These are phyloP conservation scores for Pachypanchax playfairii DNA, from an alignment of 2,113 vertebrate genomes.

Conservation along the genomic window DNA sequence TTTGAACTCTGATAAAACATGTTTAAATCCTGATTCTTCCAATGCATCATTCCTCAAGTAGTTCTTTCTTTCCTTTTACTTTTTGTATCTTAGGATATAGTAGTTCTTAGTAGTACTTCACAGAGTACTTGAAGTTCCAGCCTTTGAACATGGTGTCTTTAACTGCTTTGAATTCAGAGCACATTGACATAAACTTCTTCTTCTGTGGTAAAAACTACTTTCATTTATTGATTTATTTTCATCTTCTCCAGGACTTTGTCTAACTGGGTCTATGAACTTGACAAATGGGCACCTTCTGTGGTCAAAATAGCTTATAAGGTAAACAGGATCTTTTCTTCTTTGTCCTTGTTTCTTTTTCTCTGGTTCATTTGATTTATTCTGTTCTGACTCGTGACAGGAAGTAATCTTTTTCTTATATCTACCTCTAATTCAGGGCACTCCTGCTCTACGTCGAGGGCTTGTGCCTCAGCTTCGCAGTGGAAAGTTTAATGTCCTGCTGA, in stretches of 20 bases:
- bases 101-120: background rate
- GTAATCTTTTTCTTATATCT: background rate
- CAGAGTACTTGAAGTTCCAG: background rate
- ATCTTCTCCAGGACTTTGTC: slow-evolving; percentile 86
- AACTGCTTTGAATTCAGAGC: background rate
- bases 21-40: background rate
- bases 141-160: background rate
- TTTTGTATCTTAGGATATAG: background rate
- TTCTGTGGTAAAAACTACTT: background rate
- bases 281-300: slow-evolving; percentile 97
- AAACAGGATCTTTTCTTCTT: slow-evolving; percentile 25
- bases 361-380: background rate
- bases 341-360: background rate
- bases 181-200: background rate
- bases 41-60: background rate
- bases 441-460: slow-evolving; percentile 89
- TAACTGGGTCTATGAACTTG: slow-evolving; percentile 97
- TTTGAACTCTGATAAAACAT: background rate
- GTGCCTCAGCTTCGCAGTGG: slow-evolving; percentile 94
- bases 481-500: slow-evolving; percentile 97
- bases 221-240: background rate
- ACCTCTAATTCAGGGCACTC: slow-evolving; percentile 84
- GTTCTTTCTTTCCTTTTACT: background rate
- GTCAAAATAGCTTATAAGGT: slow-evolving; percentile 99
- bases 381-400: background rate